These are phyloP conservation scores for Meda fulgida DNA, from an alignment of 2,797 vertebrate genomes.

Conservation along the genomic window DNA sequence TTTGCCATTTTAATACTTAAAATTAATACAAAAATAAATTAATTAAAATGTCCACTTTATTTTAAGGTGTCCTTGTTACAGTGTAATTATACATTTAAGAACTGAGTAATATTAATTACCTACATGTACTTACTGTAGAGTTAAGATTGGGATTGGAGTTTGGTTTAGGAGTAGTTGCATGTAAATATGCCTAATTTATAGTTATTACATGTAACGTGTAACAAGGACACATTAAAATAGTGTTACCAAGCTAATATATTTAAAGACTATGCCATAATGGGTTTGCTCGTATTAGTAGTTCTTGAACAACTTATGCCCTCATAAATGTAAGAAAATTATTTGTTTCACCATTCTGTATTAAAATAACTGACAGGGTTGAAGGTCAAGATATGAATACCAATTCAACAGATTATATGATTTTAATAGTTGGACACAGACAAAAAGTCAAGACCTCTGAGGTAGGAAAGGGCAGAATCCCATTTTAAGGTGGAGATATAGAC, in stretches of 20 bases:
- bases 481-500: not conserved
- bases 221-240: too few relatives aligned
- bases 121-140: too few relatives aligned
- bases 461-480: not conserved
- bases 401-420: not conserved
- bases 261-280: not conserved
- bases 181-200: too few relatives aligned
- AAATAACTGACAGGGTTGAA: not conserved
- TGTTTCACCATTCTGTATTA: not conserved
- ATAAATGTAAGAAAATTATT: not conserved
- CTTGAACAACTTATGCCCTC: not conserved
- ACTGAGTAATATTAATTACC: too few relatives aligned
- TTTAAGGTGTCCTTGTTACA: too few relatives aligned
- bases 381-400: not conserved
- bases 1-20: not conserved
- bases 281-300: not conserved
- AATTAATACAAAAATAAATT: not conserved
- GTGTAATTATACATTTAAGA: too few relatives aligned
- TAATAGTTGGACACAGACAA: not conserved
- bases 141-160: too few relatives aligned
- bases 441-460: not conserved
- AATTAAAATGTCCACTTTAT: not conserved
- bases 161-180: too few relatives aligned
- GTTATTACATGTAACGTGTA: too few relatives aligned
- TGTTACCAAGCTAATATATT: too few relatives aligned